phyloP scores from a whole-genome alignment of 1,140 invertebrate species.

The Pseudachorutes palmiensis region DNA sequence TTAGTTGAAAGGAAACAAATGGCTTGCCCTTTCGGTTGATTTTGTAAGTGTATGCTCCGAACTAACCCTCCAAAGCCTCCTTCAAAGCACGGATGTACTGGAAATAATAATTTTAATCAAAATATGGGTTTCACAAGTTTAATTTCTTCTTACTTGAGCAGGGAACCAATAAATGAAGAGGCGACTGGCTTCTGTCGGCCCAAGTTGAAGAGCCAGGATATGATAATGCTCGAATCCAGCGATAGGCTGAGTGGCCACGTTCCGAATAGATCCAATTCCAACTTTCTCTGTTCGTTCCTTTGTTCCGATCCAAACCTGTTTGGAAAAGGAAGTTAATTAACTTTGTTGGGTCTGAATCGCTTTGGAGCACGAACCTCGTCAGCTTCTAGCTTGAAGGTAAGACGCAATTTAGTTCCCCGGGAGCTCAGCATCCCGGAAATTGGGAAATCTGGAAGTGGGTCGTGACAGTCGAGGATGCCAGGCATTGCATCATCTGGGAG shows the following conservation, averaged over 20 bases:
- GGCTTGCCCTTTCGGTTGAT: background rate
- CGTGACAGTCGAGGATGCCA: constrained; percentile 54
- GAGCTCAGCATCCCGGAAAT: constrained; percentile 87
- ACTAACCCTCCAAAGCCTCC: constrained; percentile 57
- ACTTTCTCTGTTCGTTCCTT: constrained; percentile 91
- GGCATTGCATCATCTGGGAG: constrained; percentile 82
- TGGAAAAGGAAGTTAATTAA: constrained; percentile 11
- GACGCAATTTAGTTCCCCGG: constrained; percentile 79
- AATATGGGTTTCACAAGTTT: background rate
- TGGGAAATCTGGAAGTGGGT: constrained; percentile 70
- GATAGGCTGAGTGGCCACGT: constrained; percentile 73
- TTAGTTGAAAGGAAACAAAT: no score
- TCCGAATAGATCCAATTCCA: constrained; percentile 81
- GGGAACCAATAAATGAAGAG: constrained; percentile 96
- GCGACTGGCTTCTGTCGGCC: constrained; percentile 75
- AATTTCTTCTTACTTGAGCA: constrained; percentile 51
- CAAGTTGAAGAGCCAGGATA: constrained; percentile 81
- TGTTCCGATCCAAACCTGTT: constrained; percentile 83
- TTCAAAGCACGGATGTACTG: constrained; percentile 83
- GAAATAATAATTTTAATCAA: constrained; percentile 4
- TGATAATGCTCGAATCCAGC: constrained; percentile 87
- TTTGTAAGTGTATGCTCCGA: background rate
- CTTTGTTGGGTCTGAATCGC: background rate
- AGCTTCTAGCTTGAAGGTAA: constrained; percentile 85
- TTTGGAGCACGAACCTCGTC: constrained; percentile 45